These are phyloP conservation scores for Nymphalis c-album DNA, from an alignment of 2,888 invertebrate genomes.

Conservation along the genomic window DNA sequence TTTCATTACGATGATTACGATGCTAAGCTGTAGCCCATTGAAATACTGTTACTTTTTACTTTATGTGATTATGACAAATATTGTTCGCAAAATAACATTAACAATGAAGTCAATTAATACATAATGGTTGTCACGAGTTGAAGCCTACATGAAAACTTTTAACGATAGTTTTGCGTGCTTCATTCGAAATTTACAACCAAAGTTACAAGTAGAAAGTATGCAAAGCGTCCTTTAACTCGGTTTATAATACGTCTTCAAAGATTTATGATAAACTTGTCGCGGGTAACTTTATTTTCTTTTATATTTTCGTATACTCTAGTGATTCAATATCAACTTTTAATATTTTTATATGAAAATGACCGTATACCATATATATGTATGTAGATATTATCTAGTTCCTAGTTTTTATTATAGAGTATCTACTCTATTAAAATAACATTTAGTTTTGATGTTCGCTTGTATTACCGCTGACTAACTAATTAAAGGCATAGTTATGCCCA, in stretches of 20 bases:
- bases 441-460: too few species aligned
- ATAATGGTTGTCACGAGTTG: constrained; percentile 22
- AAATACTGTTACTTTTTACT: too few species aligned
- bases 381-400: too few species aligned
- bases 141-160: constrained; percentile 31
- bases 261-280: constrained; percentile 29
- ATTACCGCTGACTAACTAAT: too few species aligned
- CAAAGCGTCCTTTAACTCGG: constrained; percentile 29
- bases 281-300: constrained; percentile 16
- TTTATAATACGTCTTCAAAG: constrained; percentile 28
- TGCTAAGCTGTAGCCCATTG: too few species aligned
- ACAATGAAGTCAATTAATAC: constrained; percentile 8
- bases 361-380: too few species aligned
- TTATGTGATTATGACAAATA: too few species aligned
- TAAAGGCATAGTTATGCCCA: too few species aligned
- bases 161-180: constrained; percentile 37
- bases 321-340: not conserved
- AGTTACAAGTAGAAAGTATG: constrained; percentile 33
- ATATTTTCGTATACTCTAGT: not conserved
- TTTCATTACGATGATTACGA: too few species aligned
- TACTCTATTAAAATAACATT: too few species aligned
- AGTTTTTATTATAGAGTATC: too few species aligned
- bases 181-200: constrained; percentile 35
- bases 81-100: not conserved
- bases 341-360: not conserved